Evolutionary conservation across 2,113 vertebrate genomes (phyloP), one percentile per base, ranked within the genome.

Genomic region (Acanthochromis polyacanthus): DNA sequence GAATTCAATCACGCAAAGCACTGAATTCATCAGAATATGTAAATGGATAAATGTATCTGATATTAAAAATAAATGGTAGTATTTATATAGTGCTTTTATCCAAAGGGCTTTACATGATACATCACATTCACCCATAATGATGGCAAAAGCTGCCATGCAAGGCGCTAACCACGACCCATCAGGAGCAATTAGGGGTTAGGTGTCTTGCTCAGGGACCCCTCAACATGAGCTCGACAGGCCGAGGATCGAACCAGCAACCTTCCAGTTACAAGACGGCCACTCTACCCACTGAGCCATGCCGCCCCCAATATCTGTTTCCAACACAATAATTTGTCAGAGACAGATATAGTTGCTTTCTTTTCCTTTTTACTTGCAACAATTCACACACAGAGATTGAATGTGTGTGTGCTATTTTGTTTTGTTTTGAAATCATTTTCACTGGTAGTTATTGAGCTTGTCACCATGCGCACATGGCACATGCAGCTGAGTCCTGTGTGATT

Each of bases 371-470:
- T 60, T 32, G 46, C 19, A 65, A 10, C 58, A 36, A 32, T 10
- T 61, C 60, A 15, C 57, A 32, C 14, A 36, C 9, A 4, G 15
- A 43, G 38, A 67, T 66, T 56, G 28, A 22, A 28, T 46, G 63
- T 53, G 50, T 51, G 32, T 36, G 32, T 36, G 32, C 9, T 9
- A 2, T 36, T 36, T 36, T 36, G 8, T 36, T 73, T 81, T 75
- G 36, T 67, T 56, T 73, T 53, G 48, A 40, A 53, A 9, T 66
- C 0, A 66, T 79, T 80, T 74, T 67, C 61, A 50, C 22, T 56
- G 50, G 17, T 79, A 81, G 66, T 75, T 61, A 52, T 82, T 36
- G 28, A 0, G 17, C 63, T 19, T 17, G 46, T 63, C 48, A 60
- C n/a, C 10, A 51, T 73, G 53, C 45, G 32, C 60, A 61, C 50